Evolutionary conservation across 2,888 invertebrate genomes (phyloP), one percentile per base, ranked within the genome.

Genomic region (Machimus atricapillus): DNA sequence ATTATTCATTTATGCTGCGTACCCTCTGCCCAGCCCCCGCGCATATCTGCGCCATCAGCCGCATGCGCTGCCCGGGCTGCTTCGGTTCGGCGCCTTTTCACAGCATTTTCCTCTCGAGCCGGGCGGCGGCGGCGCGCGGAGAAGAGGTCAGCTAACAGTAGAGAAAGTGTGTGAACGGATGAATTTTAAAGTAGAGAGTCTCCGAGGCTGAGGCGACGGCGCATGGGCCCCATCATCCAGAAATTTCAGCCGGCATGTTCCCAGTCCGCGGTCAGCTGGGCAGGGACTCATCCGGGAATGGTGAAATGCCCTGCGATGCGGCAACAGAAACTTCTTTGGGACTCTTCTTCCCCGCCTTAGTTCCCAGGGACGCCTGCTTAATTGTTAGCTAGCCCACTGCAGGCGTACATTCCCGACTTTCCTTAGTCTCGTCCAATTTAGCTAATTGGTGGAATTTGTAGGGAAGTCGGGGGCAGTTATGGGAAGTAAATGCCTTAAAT

Each of bases 161-260:
- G 78, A 78, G 78, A 78, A 78, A 78, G 78, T 78, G 78, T 83
- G 66, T 73, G 85, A 85, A 85, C 74, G 58, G 73, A 85, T 23
- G 56, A 37, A 82, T 56, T 31, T 82, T 34, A 82, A 82, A 82
- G n/a, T 66, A 66, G 56, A 23, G 66, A 66, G 12, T 2, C 27
- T 66, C 66, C 1, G 66, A n/a, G 27, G 27, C 27, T 9, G 66
- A 23, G 23, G 2, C 19, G 66, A 0, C 31, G 27, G 34, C 56
- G 34, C 19, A 8, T 85, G 74, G 8, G 23, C 14, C 27, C 34
- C 31, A 14, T 16, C 16, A 6, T 31, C 31, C 14, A 46, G 52
- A 12, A 46, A 9, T 19, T 23, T 40, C 37, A 31, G 23, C 37
- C 46, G 81, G 27, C 66, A 66, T 66, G 66, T 66, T 66, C 66